Evolutionary conservation across 2,113 vertebrate genomes (phyloP).

Genomic region (Caranx melampygus): DNA sequence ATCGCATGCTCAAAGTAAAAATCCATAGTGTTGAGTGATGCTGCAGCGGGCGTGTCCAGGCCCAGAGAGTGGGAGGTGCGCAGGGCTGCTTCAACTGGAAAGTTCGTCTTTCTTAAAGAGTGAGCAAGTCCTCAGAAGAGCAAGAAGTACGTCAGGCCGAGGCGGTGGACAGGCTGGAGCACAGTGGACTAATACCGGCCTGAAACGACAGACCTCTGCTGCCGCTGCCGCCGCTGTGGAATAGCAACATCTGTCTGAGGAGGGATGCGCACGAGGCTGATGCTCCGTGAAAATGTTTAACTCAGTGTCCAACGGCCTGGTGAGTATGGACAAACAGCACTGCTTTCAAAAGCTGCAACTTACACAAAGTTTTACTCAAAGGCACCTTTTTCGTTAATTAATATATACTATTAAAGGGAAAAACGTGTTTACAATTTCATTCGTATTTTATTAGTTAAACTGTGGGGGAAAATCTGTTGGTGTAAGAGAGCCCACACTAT

Average conservation of each 20-base stretch:
- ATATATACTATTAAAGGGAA: background rate
- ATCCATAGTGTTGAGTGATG: background rate
- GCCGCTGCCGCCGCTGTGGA: slow-evolving; percentile 29
- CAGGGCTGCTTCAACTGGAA: slow-evolving; percentile 9
- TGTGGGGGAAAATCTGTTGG: too few species aligned
- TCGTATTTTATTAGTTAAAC: background rate
- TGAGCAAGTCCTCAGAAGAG: background rate
- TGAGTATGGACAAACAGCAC: slow-evolving; percentile 43
- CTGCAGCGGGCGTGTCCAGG: slow-evolving; percentile 38
- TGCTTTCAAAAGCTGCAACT: background rate
- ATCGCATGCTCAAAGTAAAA: background rate
- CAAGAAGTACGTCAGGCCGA: background rate
- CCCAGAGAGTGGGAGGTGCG: slow-evolving; percentile 51
- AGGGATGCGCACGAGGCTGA: slow-evolving; percentile 9
- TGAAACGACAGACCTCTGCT: background rate
- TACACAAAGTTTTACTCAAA: background rate
- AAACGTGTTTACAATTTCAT: too few species aligned
- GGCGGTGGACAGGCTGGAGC: background rate
- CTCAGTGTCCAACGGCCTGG: slow-evolving; percentile 54
- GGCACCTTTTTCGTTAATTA: background rate
- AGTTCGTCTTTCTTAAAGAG: background rate
- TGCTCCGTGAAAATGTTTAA: slow-evolving; percentile 61
- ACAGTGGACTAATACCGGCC: slow-evolving; percentile 8
- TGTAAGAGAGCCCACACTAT: too few species aligned
- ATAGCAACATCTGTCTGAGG: slow-evolving; percentile 49